Percentiles rank a stretch among this genome's conserved stretches.
Evolutionary conservation across 1,140 invertebrate species (phyloP).

Genomic region (Bombus haemorrhoidalis): DNA sequence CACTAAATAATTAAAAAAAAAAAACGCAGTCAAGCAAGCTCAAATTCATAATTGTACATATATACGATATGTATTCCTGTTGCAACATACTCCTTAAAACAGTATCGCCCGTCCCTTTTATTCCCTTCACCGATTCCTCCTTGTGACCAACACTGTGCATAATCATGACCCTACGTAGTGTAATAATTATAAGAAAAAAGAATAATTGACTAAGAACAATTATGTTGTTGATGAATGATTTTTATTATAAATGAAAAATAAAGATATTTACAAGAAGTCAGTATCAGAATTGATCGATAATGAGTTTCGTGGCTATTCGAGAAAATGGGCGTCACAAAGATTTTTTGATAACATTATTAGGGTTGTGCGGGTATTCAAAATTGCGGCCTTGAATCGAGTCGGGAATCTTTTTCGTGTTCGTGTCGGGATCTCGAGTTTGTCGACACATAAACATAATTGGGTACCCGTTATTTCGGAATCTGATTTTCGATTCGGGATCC

Average conservation of each 20-base stretch:
- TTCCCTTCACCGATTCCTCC: slow-evolving; percentile 58
- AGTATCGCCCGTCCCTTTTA: slow-evolving; percentile 74
- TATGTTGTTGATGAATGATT: slow-evolving; percentile 84
- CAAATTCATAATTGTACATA: slow-evolving; percentile 83
- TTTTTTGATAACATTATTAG: slow-evolving; percentile 30
- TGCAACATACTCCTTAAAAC: slow-evolving; percentile 74
- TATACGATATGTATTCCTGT: slow-evolving; percentile 77
- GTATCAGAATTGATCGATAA: slow-evolving; percentile 68
- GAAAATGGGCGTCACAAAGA: slow-evolving; percentile 37
- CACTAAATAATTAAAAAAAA: slow-evolving; percentile 75
- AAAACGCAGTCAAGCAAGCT: slow-evolving; percentile 78
- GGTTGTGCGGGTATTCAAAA: too few species aligned
- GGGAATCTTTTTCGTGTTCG: too few species aligned
- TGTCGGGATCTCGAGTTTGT: too few species aligned
- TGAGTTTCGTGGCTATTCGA: slow-evolving; percentile 46
- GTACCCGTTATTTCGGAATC: too few species aligned
- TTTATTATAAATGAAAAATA: slow-evolving; percentile 84
- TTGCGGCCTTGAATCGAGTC: too few species aligned
- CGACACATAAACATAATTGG: too few species aligned
- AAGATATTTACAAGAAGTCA: slow-evolving; percentile 83
- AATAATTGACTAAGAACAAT: slow-evolving; percentile 83
- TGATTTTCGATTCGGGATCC: too few species aligned
- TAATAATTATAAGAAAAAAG: slow-evolving; percentile 77
- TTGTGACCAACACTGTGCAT: slow-evolving; percentile 82
- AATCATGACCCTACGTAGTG: slow-evolving; percentile 81